Conservation (phyloP, 2,113 vertebrate genomes). For the Platysteira castanea region DNA sequence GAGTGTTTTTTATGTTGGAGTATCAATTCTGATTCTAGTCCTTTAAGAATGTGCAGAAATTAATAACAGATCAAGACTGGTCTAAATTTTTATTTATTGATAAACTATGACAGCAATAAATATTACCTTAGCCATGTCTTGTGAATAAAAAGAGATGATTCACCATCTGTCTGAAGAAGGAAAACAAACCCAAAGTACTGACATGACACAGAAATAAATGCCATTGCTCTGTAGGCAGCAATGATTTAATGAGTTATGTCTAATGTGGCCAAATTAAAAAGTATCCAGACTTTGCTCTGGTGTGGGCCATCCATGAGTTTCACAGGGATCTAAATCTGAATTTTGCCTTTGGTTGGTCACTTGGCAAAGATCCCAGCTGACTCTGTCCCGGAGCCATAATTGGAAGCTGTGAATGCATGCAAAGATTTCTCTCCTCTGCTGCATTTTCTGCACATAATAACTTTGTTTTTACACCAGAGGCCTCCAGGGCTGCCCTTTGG, state of each 20-base stretch:
- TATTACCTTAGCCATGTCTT: not conserved
- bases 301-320: conserved; percentile 71
- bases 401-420: conserved; percentile 28
- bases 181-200: conserved; percentile 33
- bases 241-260: conserved; percentile 78
- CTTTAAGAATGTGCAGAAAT: not conserved
- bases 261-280: conserved; percentile 77
- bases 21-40: not conserved
- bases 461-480: not conserved
- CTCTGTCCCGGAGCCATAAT: conserved; percentile 17
- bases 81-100: not conserved
- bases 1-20: fast-evolving
- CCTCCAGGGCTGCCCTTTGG: not conserved
- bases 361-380: conserved; percentile 59
- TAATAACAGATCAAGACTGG: not conserved
- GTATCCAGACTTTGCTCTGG: conserved; percentile 56
- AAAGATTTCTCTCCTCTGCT: conserved; percentile 4
- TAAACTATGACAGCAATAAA: not conserved
- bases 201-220: conserved; percentile 15
- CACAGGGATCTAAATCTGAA: conserved; percentile 77
- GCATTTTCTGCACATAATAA: not conserved
- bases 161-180: conserved; percentile 5
- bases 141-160: conserved; percentile 73
- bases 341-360: conserved; percentile 74
- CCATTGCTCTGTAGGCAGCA: conserved; percentile 58